phyloP scores from a whole-genome alignment of 1,140 invertebrate species.

The Drosophila orena region DNA sequence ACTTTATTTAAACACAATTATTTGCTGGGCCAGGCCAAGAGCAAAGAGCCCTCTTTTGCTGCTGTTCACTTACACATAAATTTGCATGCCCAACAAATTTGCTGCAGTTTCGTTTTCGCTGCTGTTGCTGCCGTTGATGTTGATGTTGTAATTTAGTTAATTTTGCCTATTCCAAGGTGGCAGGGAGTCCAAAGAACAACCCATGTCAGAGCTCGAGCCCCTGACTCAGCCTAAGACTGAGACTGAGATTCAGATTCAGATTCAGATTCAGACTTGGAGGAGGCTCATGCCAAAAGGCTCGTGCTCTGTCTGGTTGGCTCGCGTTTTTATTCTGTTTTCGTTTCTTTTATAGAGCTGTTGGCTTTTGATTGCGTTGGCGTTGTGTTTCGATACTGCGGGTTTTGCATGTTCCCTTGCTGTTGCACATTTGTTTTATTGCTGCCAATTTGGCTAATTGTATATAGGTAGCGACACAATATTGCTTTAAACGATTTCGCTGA shows the following conservation, averaged over 20 bases:
- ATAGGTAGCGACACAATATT: constrained; percentile 49
- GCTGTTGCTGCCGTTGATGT: constrained; percentile 33
- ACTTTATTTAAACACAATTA: constrained; percentile 83
- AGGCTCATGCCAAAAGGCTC: constrained; percentile 69
- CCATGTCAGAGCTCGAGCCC: constrained; percentile 51
- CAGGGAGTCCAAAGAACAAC: constrained; percentile 60
- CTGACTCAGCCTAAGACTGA: constrained; percentile 2
- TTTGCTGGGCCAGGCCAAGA: constrained; percentile 62
- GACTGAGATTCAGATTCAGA: constrained; percentile 5
- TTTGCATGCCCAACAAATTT: constrained; percentile 83
- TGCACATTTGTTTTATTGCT: constrained; percentile 76
- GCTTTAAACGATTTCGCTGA: constrained; percentile 19
- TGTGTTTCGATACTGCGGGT: constrained; percentile 50
- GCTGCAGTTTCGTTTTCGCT: constrained; percentile 56
- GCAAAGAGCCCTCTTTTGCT: constrained; percentile 48
- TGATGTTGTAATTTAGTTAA: constrained; percentile 84
- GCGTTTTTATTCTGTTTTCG: constrained; percentile 43
- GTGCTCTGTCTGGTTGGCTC: constrained; percentile 56
- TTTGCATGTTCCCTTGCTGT: constrained; percentile 68
- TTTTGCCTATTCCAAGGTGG: constrained; percentile 83
- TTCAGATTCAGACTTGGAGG: constrained; percentile 32
- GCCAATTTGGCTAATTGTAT: constrained; percentile 77
- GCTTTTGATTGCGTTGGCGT: constrained; percentile 73
- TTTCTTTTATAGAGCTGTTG: constrained; percentile 74
- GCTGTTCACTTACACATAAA: constrained; percentile 82